Base-by-base conservation (phyloP, 1,140 invertebrate genomes). In the Cepaea nemoralis region DNA sequence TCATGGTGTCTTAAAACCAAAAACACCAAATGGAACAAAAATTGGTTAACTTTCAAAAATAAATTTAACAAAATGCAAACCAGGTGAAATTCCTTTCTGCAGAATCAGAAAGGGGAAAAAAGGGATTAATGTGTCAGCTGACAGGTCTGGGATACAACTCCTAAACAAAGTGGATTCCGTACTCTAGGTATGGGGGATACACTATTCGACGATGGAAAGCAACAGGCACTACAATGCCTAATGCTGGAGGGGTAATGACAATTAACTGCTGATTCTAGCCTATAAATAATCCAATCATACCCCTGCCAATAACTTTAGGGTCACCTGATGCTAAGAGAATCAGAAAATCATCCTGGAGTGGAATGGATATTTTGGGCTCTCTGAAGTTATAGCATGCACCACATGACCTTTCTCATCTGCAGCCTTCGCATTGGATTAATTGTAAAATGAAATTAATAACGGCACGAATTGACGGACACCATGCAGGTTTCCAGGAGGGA, bases 401-500 rank as follows among this genome's bases (percentile, higher is more conserved):
- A 79, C 5, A 79, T 37, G 77, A 37, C 69, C 66, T 67, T 55
- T 39, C 12, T 48, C 35, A 50, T 31, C 22, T 75, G 42, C 24
- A 63, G 48, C 50, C 33, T 77, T 77, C 50, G 31, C 27, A 63
- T 14, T 55, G 19, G n/a, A 55, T 22, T 63, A 63, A 63, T 31
- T 31, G 27, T 63, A 31, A 63, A 63, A 63, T 63, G 1, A 63
- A 74, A 50, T 74, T 5, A 74, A 55, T 16, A 37, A 80, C 33
- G 66, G 67, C 78, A 80, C 48, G 78, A 71, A 79, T 40, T 71
- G 70, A 74, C 55, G 50, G 81, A 86, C 83, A 84, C 85, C 87
- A 88, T 88, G 87, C 87, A 84, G 80, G 67, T 84, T 66, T 83
- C 77, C 66, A 83, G 84, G 83, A 71, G 78, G 78, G 22, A 63